Evolutionary conservation across 2,888 invertebrate genomes (phyloP).

Genomic region (Pachymerium ferrugineum): DNA sequence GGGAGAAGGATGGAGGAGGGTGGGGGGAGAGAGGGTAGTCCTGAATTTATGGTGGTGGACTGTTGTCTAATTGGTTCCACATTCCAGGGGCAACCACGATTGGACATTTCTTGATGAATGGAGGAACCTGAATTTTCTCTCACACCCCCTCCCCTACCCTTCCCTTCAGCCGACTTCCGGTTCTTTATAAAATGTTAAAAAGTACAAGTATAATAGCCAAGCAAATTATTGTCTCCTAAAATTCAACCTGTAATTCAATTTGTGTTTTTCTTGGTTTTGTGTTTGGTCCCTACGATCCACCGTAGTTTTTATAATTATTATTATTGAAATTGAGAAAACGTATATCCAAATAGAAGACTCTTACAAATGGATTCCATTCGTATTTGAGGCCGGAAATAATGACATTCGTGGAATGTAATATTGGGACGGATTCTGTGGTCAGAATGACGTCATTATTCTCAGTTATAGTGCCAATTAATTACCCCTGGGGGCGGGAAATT

Average conservation of each 20-base stretch:
- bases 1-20: background rate
- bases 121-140: constrained; percentile 21
- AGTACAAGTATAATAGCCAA: background rate
- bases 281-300: too few species aligned
- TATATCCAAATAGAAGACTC: background rate
- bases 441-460: background rate
- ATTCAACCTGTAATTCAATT: too few species aligned
- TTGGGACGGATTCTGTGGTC: background rate
- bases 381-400: background rate
- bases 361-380: background rate
- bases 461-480: constrained; percentile 4
- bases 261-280: background rate
- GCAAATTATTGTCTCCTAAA: too few species aligned
- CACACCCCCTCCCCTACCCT: constrained; percentile 6
- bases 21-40: background rate
- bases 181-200: background rate
- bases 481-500: background rate
- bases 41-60: constrained; percentile 21
- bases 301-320: too few species aligned
- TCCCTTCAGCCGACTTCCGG: background rate
- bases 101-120: constrained; percentile 21
- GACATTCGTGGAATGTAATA: background rate
- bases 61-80: constrained; percentile 21
- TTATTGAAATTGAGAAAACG: background rate
- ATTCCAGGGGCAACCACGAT: constrained; percentile 21